phyloP scores from a whole-genome alignment of 2,888 invertebrate genomes.

The Andrena bicolor region DNA sequence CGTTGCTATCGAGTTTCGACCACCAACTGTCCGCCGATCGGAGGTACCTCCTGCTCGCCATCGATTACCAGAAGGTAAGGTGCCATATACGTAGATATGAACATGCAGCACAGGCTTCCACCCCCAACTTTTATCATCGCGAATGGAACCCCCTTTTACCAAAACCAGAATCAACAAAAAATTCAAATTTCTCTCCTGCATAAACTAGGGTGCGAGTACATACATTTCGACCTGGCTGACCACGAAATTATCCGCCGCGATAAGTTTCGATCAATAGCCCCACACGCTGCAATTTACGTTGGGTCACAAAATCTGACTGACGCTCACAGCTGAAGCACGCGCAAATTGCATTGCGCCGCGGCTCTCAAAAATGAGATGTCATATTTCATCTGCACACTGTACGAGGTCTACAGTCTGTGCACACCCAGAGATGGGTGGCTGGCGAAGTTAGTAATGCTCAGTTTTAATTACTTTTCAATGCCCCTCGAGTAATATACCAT shows the following conservation, averaged over 20 bases:
- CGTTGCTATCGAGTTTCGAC: conserved; percentile 84
- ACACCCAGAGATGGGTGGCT: background rate
- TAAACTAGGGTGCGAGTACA: background rate
- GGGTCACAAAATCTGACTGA: conserved; percentile 20
- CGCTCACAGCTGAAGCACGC: background rate
- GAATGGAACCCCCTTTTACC: background rate
- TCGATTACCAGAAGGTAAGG: conserved; percentile 88
- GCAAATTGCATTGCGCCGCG: background rate
- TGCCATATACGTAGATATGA: background rate
- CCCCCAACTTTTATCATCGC: background rate
- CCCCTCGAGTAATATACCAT: background rate
- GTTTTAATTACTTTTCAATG: conserved; percentile 9
- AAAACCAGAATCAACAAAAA: background rate
- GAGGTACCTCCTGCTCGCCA: conserved; percentile 88
- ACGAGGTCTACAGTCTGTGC: background rate
- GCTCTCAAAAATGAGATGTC: background rate
- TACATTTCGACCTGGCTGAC: conserved; percentile 35
- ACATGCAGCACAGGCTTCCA: background rate
- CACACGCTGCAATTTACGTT: conserved; percentile 27
- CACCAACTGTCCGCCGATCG: conserved; percentile 89
- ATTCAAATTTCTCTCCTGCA: conserved; percentile 13
- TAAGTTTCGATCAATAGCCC: conserved; percentile 51
- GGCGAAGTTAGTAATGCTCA: background rate
- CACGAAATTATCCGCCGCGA: conserved; percentile 45
- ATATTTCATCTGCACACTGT: background rate